Evolutionary conservation across 2,888 invertebrate genomes (phyloP), one percentile per base, ranked within the genome.

Genomic region (Magallana nippona): DNA sequence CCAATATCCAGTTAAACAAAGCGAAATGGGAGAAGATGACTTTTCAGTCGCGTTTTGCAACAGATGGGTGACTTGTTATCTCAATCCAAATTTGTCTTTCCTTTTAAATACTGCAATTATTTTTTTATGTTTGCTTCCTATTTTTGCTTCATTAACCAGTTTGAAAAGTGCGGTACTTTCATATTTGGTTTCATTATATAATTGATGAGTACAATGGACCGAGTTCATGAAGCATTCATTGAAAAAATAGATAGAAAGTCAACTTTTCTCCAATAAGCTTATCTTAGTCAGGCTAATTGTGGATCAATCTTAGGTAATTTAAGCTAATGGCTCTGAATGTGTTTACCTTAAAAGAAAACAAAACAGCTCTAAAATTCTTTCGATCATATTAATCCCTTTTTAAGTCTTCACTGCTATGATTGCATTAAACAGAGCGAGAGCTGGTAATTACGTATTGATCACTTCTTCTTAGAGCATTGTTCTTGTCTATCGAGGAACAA

Each of bases 361-460:
- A 60, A 17, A 27, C 27, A 71, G 2, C 1, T 10, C 8, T 71
- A 32, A 71, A 71, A 32, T 32, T 71, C 71, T 71, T 27, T 15
- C 22, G 22, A 71, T 19, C 71, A 71, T 27, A 71, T 71, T 71
- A 71, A 71, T 71, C 71, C 22, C 11, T 15, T 27, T 71, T 71
- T 71, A 32, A 71, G 32, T 32, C 71, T 32, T 22, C 15, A 44
- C 44, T 27, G 13, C 71, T 71, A 27, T 71, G 71, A 32, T 71
- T 71, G 15, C 71, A 10, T 71, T 71, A 71, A 71, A 71, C 22
- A 71, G 32, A 71, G 22, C 27, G 32, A 15, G 71, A 71, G 27
- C 13, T 32, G 22, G 32, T 71, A 32, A 71, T 71, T 71, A 71
- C 27, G 13, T 71, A 71, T 71, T 71, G 71, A 71, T 71, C 32